Evolutionary conservation across 2,797 vertebrate species (phyloP), one percentile per base, ranked within the genome.

Genomic region (Gallinago nigripennis): DNA sequence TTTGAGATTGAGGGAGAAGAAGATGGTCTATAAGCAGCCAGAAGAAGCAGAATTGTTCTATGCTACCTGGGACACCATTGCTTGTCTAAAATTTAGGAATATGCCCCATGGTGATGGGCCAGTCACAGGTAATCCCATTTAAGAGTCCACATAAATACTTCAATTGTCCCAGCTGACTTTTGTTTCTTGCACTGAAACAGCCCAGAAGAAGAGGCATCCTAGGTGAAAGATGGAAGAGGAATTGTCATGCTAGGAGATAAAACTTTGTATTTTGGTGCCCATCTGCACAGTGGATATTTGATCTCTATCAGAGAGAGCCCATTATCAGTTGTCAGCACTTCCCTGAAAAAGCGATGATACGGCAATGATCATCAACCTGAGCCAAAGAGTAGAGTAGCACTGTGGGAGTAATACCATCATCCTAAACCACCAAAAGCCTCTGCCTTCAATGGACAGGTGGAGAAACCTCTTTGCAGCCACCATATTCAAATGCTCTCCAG

Each of bases 361-460:
- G 57, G 12, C n/a, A 31, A 57, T 2, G 7, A 81, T 14, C 21
- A 35, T 15, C 48, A 45, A 39, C 9, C 61, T 18, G 18, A 68
- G 31, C 11, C 28, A 76, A 66, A 72, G 43, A 45, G 16, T 7
- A 1, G 16, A 53, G 41, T 28, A 37, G n/a, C 14, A 46, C 37
- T 18, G 20, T 16, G 25, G 18, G 15, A 77, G 37, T 35, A 78
- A 51, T 28, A 54, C 37, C 23, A 27, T 30, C 18, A 68, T 46
- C 71, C 23, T 30, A 53, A 46, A 46, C 4, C n/a, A 25, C 23
- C 18, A 19, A 66, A 68, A 53, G 8, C 19, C 37, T 57, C 30
- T 0, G 1, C 23, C 9, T 27, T 58, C 16, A n/a, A 11, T 0
- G 1, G 37, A 61, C 31, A 12, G 12, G 6, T 27, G 53, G 17